Evolutionary conservation across 2,888 invertebrate genomes (phyloP), one percentile per base, ranked within the genome.

Genomic region (Ernsta delagoae): DNA sequence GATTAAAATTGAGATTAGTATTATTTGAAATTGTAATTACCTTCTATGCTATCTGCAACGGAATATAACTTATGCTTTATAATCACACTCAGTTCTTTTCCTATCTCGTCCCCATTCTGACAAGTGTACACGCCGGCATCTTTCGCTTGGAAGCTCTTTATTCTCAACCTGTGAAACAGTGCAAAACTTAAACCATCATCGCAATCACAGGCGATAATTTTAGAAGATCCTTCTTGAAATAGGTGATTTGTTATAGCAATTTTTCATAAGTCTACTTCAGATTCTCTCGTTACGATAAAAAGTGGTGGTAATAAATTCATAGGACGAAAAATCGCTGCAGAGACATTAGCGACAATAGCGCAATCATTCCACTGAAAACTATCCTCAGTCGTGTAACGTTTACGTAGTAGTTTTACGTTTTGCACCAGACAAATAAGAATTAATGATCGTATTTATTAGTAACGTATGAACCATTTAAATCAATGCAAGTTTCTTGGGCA

Each of bases 71-170:
- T 87, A 24, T 83, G 78, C 70, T 84, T 86, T 70, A 92, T 83
- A 43, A 81, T 84, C 8, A 92, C 81, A 36, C 79, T 84, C 78
- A 88, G 77, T 70, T 84, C 83, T 69, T 78, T 85, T 61, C 76
- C 76, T 63, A 79, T 77, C 60, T 84, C 85, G 48, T 83, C 83
- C n/a, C 86, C 85, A 67, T 81, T 83, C 72, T 81, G 84, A 78
- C 94, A 94, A 1, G 89, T 80, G 75, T 94, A 94, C 9, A 86
- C 76, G 1, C 94, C 94, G 4, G 89, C 88, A 74, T 94, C 94
- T 77, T 84, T 89, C 3, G 83, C 77, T 71, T 88, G 86, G 62
- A 94, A 90, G n/a, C 84, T 82, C 75, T 86, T 91, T 81, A 94
- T 92, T 78, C 87, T 83, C 76, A 94, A 78, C 89, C 93, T 94